Evolutionary conservation across 2,888 invertebrate genomes (phyloP), one percentile per base, ranked within the genome.

Genomic region (Ecdyonurus torrentis): DNA sequence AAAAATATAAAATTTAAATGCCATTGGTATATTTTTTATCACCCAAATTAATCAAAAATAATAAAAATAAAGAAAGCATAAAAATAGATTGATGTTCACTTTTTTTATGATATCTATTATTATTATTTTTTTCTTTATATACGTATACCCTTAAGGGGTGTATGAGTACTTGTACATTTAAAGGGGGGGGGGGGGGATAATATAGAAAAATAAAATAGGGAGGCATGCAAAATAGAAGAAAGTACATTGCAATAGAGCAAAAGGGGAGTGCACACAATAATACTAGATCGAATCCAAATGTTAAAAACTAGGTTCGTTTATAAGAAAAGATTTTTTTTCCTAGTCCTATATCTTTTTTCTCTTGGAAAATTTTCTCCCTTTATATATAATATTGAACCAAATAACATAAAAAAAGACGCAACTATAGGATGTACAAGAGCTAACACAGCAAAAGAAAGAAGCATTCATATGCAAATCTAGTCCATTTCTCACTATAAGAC

Each of bases 401-500:
- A n/a, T n/a, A n/a, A 15, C 37, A 20, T n/a, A 55, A 55, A 55
- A n/a, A 55, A 55, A 55, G 55, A 55, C 55, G 55, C 55, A n/a
- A 22, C 55, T 18, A 18, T 18, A 7, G 50, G 10, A 50, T 7
- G 10, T 7, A 18, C 55, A 7, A 7, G 19, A 10, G 55, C 55
- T 7, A 7, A 20, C 55, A n/a, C 20, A n/a, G 55, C 5, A 20
- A n/a, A 55, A 20, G 22, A 55, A 55, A n/a, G 7, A 22, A 22
- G 55, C 55, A 55, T 55, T 55, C 55, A 55, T 55, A 55, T 55
- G 55, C 55, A 55, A 55, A 55, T 55, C 55, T n/a, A 10, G n/a
- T 55, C 55, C 55, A 55, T 55, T 55, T 55, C 55, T 55, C 55
- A 55, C 55, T 55, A n/a, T n/a, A 55, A 55, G 55, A 55, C n/a